A percentile compares a stretch with the other conserved stretches of the same genome.
phyloP scores from a whole-genome alignment of 2,113 vertebrate genomes.

The Hippocampus mohnikei region DNA sequence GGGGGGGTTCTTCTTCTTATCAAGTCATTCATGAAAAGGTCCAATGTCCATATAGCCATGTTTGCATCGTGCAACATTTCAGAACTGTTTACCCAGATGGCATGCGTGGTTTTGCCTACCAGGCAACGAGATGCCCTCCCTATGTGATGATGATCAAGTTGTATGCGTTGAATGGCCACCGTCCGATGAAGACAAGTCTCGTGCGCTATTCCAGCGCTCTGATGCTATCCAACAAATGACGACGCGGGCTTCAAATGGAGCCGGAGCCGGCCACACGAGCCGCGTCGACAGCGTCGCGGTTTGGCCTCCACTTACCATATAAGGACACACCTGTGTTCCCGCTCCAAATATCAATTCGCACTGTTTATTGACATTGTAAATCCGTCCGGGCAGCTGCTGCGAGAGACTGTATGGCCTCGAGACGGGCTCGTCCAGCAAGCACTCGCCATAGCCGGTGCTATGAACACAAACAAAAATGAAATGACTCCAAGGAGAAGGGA shows the following conservation, averaged over 20 bases:
- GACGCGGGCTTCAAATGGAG: constrained; percentile 3
- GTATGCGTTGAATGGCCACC: not conserved
- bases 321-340: constrained; percentile 95
- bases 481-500: constrained; percentile 61
- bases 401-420: constrained; percentile 86
- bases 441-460: constrained; percentile 97
- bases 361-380: constrained; percentile 96
- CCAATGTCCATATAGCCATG: not conserved
- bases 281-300: not conserved
- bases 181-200: not conserved
- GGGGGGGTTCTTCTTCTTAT: too few relatives aligned
- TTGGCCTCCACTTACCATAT: constrained; percentile 85
- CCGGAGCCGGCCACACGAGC: constrained; percentile 3
- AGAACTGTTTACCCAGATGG: not conserved
- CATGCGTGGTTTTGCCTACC: not conserved
- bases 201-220: not conserved
- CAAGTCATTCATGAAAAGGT: not conserved
- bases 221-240: not conserved
- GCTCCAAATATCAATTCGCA: constrained; percentile 98
- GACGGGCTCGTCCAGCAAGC: constrained; percentile 91
- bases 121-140: not conserved
- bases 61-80: not conserved
- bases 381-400: constrained; percentile 86
- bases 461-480: constrained; percentile 75
- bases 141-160: not conserved